Evolutionary conservation across 2,113 vertebrate species (phyloP), one percentile per base, ranked within the genome.

Genomic region (Chlorodrepanis virens): DNA sequence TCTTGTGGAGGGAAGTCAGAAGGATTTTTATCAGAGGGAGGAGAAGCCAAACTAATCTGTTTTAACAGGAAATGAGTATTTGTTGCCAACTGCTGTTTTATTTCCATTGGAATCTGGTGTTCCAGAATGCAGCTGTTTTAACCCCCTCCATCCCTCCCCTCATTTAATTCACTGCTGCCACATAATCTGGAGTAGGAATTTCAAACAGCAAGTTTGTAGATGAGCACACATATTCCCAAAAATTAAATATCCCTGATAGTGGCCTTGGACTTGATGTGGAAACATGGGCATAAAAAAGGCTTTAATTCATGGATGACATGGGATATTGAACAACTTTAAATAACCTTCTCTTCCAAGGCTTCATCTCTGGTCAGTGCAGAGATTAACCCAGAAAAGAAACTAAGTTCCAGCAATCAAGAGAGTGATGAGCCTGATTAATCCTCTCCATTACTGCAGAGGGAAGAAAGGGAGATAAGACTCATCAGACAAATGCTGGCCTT

Each of bases 401-500:
- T 11, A 6, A 83, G 13, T 47, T 81, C 44, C 37, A 81, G 42
- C 65, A 63, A 60, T 90, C 70, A 54, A 45, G 49, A 56, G 54
- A 33, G 9, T 67, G 65, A 92, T 82, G 67, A 88, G 61, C 18
- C 57, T 71, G 75, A 92, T 83, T 82, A 91, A 78, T 74, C 25
- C 67, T 75, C 59, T 81, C 60, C n/a, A 33, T 87, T 70, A 37
- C 65, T 68, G 42, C 35, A 50, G 40, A 64, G 52, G 53, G 22
- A 77, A 77, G 20, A 77, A 63, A 78, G 56, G 40, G 65, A 92
- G 83, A 83, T 44, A 83, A 95, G 31, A 49, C 39, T 79, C 29
- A 29, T 59, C 85, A 78, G 82, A 82, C n/a, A 72, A 88, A 80
- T 28, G 20, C 0, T 86, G 83, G 89, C 71, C 79, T 90, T 88